phyloP scores from a whole-genome alignment of 1,140 invertebrate genomes.

The Stenopsyche tienmushanensis region DNA sequence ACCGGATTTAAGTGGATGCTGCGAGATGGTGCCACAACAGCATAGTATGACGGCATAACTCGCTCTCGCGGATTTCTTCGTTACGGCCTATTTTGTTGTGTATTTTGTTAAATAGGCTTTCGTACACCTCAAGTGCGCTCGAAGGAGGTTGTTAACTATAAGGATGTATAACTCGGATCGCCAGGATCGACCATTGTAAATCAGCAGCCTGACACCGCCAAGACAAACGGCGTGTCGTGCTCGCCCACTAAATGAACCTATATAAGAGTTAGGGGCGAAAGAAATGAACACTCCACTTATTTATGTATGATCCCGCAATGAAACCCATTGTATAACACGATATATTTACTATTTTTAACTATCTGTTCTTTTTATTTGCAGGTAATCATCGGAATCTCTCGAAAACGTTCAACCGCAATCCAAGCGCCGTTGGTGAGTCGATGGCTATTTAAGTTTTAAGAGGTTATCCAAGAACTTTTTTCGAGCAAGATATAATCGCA shows the following conservation, averaged over 20 bases:
- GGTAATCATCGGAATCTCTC: not conserved
- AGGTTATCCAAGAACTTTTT: too few species aligned
- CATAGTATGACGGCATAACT: too few species aligned
- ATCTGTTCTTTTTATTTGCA: not conserved
- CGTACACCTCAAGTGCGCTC: not conserved
- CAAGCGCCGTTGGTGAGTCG: not conserved
- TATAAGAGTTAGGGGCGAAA: not conserved
- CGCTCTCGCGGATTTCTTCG: too few species aligned
- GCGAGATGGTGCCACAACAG: too few species aligned
- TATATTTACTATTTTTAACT: not conserved
- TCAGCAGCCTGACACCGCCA: slow-evolving; percentile 24
- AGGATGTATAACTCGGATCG: slow-evolving; percentile 23
- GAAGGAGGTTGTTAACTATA: slow-evolving; percentile 15
- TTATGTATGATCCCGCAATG: too few species aligned
- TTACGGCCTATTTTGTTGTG: too few species aligned
- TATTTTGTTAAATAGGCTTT: too few species aligned
- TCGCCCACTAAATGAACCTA: slow-evolving; percentile 27
- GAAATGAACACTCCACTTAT: slow-evolving; percentile 18
- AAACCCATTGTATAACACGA: not conserved
- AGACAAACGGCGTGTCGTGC: slow-evolving; percentile 35
- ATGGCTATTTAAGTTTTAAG: too few species aligned
- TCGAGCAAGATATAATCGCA: too few species aligned
- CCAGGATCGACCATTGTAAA: slow-evolving; percentile 27
- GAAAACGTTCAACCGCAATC: not conserved
- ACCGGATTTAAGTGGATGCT: too few species aligned